phyloP scores from a whole-genome alignment of 1,140 invertebrate species.

The Pteromalus puparum region DNA sequence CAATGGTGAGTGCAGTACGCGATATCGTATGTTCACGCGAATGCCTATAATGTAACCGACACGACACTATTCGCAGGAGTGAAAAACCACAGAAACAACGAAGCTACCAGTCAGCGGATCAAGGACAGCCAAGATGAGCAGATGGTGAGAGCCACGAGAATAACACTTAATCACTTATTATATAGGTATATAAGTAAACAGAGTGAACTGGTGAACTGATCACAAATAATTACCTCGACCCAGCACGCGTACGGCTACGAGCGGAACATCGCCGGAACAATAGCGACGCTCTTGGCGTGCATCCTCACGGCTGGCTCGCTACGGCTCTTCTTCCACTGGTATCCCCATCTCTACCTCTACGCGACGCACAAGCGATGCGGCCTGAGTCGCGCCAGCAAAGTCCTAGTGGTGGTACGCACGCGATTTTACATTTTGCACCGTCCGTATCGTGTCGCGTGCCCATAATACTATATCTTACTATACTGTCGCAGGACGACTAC shows the following conservation, averaged over 20 bases:
- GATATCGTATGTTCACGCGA: slow-evolving; percentile 45
- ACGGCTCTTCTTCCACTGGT: slow-evolving; percentile 91
- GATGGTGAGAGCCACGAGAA: slow-evolving; percentile 59
- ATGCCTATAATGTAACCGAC: too few relatives aligned
- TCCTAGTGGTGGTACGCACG: slow-evolving; percentile 84
- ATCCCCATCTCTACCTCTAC: slow-evolving; percentile 85
- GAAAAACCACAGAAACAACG: slow-evolving; percentile 65
- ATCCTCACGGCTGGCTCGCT: slow-evolving; percentile 84
- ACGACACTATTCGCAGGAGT: slow-evolving; percentile 58
- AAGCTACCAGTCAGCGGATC: slow-evolving; percentile 67
- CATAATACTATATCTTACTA: too few relatives aligned
- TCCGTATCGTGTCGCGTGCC: neutral
- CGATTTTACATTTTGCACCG: neutral
- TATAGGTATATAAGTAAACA: too few relatives aligned
- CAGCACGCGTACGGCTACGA: slow-evolving; percentile 79
- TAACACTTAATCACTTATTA: neutral
- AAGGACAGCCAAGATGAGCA: slow-evolving; percentile 67
- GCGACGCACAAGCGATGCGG: slow-evolving; percentile 83
- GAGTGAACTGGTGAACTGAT: too few relatives aligned
- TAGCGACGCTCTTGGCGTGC: slow-evolving; percentile 80
- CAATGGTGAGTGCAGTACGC: slow-evolving; percentile 60
- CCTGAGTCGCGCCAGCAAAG: slow-evolving; percentile 83
- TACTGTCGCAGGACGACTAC: slow-evolving; percentile 78
- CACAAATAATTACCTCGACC: slow-evolving; percentile 18
- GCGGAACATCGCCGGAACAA: slow-evolving; percentile 71